Evolutionary conservation across 2,888 invertebrate genomes (phyloP).

Genomic region (Eueremaeus valkanovi): DNA sequence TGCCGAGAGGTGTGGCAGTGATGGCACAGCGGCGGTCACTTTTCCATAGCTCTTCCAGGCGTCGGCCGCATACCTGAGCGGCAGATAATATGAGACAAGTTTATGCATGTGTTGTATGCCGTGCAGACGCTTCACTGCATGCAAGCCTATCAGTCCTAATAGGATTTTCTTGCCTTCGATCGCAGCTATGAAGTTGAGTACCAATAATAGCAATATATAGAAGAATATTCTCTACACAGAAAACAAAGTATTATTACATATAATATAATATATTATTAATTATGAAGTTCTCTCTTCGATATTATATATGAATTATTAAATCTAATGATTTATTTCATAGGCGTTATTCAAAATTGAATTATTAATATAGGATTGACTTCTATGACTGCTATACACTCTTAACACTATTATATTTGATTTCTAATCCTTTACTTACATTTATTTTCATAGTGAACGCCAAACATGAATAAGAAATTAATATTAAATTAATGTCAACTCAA

Average conservation of each 20-base stretch:
- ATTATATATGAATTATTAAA: background rate
- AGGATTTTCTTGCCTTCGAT: constrained; percentile 11
- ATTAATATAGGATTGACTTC: no score
- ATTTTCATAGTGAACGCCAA: background rate
- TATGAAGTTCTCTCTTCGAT: no score
- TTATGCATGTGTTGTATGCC: background rate
- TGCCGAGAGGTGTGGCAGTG: background rate
- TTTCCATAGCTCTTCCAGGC: constrained; percentile 13
- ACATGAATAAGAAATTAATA: background rate
- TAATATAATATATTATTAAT: no score
- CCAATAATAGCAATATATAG: background rate
- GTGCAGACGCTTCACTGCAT: background rate
- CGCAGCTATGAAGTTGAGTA: background rate
- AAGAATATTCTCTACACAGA: background rate
- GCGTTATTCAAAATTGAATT: background rate
- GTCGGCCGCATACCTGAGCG: constrained; percentile 3
- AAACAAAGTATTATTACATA: background rate
- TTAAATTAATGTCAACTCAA: background rate
- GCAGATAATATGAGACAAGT: background rate
- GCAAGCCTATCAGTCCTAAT: background rate
- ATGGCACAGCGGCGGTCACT: background rate
- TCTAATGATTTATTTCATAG: background rate
- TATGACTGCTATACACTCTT: no score
- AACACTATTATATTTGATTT: background rate
- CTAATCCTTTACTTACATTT: background rate